phyloP scores from a whole-genome alignment of 2,797 vertebrate genomes.

The Neosalanx taihuensis region DNA sequence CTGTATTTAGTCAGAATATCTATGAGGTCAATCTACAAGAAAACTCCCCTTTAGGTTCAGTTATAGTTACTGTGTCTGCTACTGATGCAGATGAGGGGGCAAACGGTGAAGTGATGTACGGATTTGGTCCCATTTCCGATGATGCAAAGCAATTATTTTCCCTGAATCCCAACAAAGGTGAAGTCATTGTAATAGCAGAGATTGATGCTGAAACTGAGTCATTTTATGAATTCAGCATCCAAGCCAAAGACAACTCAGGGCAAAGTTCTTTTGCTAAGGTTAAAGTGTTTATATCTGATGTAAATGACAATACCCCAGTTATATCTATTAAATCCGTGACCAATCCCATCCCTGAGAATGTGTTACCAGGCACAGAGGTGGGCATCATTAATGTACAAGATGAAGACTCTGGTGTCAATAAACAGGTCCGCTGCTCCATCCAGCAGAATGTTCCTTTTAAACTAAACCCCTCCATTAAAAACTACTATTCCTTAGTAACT shows the following conservation, averaged over 20 bases:
- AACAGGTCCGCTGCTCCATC: too few species aligned
- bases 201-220: constrained; percentile 42
- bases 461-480: too few species aligned
- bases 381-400: too few species aligned
- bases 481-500: too few species aligned
- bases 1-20: constrained; percentile 37
- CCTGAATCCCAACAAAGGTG: constrained; percentile 20
- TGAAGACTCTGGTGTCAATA: too few species aligned
- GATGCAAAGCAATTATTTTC: too few species aligned
- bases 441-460: too few species aligned
- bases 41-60: constrained; percentile 31
- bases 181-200: constrained; percentile 3
- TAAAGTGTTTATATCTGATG: constrained; percentile 60
- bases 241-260: constrained; percentile 63
- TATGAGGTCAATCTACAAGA: constrained; percentile 57
- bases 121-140: too few species aligned
- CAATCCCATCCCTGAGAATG: too few species aligned
- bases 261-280: constrained; percentile 50
- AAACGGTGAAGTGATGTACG: constrained; percentile 42
- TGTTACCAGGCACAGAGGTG: too few species aligned
- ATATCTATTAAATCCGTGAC: constrained; percentile 56
- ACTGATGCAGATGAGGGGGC: constrained; percentile 46
- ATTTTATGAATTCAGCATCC: constrained; percentile 55
- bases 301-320: constrained; percentile 68
- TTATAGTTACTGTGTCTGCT: constrained; percentile 48